phyloP scores from a whole-genome alignment of 2,888 invertebrate genomes.

The Drosophila subsilvestris region DNA sequence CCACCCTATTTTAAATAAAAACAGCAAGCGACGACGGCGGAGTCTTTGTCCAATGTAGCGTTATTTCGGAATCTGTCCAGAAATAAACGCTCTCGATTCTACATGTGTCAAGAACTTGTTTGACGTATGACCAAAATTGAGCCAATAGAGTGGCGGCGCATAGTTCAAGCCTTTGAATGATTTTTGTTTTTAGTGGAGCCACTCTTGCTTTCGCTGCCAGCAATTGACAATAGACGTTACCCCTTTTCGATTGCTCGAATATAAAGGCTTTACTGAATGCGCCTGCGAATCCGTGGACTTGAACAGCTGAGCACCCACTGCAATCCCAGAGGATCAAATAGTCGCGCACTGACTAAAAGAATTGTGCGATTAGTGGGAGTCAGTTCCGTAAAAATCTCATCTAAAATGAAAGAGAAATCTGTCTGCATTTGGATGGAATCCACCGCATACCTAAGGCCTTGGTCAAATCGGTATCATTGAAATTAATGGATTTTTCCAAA shows the following conservation, averaged over 20 bases:
- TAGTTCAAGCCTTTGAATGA: background rate
- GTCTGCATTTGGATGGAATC: background rate
- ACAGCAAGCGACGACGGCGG: no score
- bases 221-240: background rate
- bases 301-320: background rate
- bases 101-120: no score
- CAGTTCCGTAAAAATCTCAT: background rate
- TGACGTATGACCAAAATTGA: background rate
- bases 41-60: no score
- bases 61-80: no score
- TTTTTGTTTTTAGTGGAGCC: conserved; percentile 2
- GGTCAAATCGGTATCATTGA: background rate
- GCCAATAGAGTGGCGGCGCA: background rate
- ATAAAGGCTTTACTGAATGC: background rate
- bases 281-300: background rate
- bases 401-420: background rate
- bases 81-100: no score
- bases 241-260: background rate
- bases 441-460: background rate
- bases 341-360: background rate
- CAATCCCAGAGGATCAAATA: background rate
- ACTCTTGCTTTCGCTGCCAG: background rate
- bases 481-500: background rate
- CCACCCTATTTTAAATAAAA: no score
- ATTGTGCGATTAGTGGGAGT: background rate